Evolutionary conservation across 2,888 invertebrate genomes (phyloP).

Genomic region (Euplexia lucipara): DNA sequence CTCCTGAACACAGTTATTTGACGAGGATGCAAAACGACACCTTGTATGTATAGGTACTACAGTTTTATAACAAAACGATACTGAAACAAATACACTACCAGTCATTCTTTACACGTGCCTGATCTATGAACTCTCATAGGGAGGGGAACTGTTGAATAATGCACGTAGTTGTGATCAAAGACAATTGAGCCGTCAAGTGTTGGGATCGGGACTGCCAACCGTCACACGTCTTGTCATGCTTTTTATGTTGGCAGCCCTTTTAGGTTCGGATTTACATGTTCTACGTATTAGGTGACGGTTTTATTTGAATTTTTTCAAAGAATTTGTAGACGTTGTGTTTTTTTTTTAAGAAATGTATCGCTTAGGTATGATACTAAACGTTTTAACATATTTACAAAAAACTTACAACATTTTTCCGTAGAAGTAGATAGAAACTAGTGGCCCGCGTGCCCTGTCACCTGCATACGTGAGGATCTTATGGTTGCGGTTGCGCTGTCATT

Average conservation of each 20-base stretch:
- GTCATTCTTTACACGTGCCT: constrained; percentile 41
- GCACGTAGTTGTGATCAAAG: constrained; percentile 86
- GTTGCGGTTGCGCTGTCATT: too few species aligned
- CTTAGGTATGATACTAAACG: too few species aligned
- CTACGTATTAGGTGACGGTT: constrained; percentile 43
- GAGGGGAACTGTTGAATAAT: constrained; percentile 77
- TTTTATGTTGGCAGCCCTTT: constrained; percentile 73
- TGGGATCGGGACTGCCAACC: constrained; percentile 64
- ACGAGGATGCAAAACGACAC: too few species aligned
- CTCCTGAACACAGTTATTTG: background rate
- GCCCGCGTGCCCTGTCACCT: too few species aligned
- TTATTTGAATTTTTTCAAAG: constrained; percentile 12
- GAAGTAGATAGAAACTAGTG: too few species aligned
- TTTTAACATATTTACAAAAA: too few species aligned
- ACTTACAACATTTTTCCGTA: too few species aligned
- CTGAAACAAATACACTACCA: background rate
- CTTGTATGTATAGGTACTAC: too few species aligned
- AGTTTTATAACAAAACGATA: background rate
- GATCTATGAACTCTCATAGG: constrained; percentile 51
- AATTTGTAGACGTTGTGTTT: constrained; percentile 2
- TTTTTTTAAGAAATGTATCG: background rate
- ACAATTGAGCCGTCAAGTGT: constrained; percentile 82
- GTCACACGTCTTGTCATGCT: constrained; percentile 72
- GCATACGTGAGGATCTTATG: too few species aligned
- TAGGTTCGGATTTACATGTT: constrained; percentile 57